Evolutionary conservation across 2,113 vertebrate genomes (phyloP).

Genomic region (Callipepla squamata): DNA sequence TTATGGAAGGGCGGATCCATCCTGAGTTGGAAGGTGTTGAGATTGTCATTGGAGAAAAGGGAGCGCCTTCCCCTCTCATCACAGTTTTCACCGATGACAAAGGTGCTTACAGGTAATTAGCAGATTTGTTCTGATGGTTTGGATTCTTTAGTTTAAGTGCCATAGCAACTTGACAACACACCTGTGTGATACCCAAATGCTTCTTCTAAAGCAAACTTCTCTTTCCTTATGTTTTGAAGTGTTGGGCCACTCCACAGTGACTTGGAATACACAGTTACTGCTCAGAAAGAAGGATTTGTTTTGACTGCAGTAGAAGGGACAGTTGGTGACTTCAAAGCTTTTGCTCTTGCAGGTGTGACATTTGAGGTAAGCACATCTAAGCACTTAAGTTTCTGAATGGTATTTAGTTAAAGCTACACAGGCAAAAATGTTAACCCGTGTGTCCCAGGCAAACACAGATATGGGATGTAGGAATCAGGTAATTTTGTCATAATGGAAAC

Average conservation of each 20-base stretch:
- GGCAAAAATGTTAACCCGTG: background rate
- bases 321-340: constrained; percentile 94
- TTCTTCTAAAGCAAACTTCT: background rate
- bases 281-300: constrained; percentile 94
- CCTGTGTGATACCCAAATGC: background rate
- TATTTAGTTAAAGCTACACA: background rate
- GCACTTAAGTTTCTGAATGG: background rate
- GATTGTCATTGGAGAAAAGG: constrained; percentile 92
- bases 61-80: constrained; percentile 81
- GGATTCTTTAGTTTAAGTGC: background rate
- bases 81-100: constrained; percentile 89
- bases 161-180: accelerated
- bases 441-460: background rate
- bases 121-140: background rate
- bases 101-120: constrained; percentile 90
- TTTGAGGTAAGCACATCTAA: constrained; percentile 86
- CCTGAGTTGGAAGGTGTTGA: constrained; percentile 92
- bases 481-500: background rate
- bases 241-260: constrained; percentile 96
- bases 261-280: constrained; percentile 88
- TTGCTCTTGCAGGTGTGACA: constrained; percentile 93
- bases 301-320: constrained; percentile 90
- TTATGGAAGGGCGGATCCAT: constrained; percentile 90
- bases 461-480: background rate
- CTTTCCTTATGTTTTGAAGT: constrained; percentile 67